Conservation (phyloP, 2,888 invertebrate species). For the Tipula lateralis region DNA sequence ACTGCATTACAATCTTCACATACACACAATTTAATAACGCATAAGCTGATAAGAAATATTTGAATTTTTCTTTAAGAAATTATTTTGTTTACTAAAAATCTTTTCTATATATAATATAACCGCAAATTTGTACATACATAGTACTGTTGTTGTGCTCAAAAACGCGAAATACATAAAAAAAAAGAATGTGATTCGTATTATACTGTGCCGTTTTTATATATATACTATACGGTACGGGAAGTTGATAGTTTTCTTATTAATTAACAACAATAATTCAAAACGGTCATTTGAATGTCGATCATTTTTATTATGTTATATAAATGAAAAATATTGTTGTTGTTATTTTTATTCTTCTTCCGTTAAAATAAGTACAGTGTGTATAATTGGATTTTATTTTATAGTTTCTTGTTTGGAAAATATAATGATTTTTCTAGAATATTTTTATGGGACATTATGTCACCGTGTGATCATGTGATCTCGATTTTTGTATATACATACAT, state of each 20-base stretch:
- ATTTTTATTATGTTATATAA: neutral
- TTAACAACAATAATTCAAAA: conserved; percentile 19
- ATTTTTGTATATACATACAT: neutral
- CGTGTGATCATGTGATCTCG: neutral
- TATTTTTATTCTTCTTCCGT: neutral
- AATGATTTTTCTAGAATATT: conserved; percentile 11
- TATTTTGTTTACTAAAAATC: neutral
- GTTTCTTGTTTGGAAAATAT: conserved; percentile 16
- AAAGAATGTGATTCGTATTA: neutral
- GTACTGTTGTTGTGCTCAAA: neutral
- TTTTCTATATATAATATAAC: neutral
- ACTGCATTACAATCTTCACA: neutral
- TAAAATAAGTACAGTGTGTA: neutral
- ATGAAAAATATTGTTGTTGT: neutral
- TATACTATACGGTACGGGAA: neutral
- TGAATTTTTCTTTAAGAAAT: neutral
- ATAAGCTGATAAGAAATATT: neutral
- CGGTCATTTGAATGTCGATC: conserved; percentile 24
- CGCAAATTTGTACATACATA: neutral
- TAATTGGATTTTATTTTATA: neutral
- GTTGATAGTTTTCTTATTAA: conserved; percentile 19
- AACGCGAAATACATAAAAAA: neutral
- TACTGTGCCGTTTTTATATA: neutral
- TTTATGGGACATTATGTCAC: neutral
- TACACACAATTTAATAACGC: neutral